Evolutionary conservation across 2,113 vertebrate species (phyloP).

Genomic region (Vidua chalybeata): DNA sequence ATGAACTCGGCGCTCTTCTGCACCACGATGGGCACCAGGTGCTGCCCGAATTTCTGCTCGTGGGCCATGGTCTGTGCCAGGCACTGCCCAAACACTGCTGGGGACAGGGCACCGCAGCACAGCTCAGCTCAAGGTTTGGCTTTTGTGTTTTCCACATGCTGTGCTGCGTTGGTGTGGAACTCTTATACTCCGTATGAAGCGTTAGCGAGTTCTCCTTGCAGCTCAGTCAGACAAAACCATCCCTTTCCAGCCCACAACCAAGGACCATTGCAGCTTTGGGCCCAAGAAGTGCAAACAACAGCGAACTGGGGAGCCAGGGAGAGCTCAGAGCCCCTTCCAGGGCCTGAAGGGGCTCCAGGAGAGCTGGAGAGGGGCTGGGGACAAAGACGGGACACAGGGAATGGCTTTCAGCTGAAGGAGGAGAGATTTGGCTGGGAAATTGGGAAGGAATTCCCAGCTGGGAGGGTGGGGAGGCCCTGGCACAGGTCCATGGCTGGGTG

Average conservation of each 20-base stretch:
- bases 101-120: neutral
- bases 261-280: neutral
- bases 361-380: neutral
- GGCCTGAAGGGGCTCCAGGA: neutral
- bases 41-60: conserved; percentile 86
- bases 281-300: neutral
- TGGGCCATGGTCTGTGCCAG: conserved; percentile 85
- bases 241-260: neutral
- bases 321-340: neutral
- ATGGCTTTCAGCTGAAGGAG: neutral
- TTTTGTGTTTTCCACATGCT: neutral
- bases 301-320: neutral
- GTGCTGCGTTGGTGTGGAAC: accelerated
- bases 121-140: neutral
- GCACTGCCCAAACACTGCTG: conserved; percentile 86
- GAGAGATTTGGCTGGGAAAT: neutral
- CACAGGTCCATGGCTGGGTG: neutral
- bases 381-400: neutral
- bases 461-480: neutral
- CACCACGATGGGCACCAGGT: conserved; percentile 88
- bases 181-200: neutral
- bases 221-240: neutral
- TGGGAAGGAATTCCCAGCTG: neutral
- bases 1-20: conserved; percentile 92
- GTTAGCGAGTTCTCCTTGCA: neutral